Evolutionary conservation across 1,140 invertebrate species (phyloP).

Genomic region (Heliothis subflexa): DNA sequence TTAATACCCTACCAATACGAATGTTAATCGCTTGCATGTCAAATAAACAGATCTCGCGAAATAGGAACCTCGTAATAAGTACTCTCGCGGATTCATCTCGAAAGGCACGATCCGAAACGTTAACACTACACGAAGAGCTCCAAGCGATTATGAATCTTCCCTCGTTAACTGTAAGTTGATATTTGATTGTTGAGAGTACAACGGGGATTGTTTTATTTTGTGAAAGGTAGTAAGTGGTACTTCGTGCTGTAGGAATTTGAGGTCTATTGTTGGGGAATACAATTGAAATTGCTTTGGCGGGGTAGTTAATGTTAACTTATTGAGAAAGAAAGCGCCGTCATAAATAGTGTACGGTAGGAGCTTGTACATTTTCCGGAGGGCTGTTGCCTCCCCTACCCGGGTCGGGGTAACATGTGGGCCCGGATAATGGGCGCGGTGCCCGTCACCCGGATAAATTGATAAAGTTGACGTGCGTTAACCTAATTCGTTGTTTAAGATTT

Average conservation of each 20-base stretch:
- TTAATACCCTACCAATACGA: slow-evolving; percentile 47
- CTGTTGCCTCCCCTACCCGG: slow-evolving; percentile 16
- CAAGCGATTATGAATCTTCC: slow-evolving; percentile 58
- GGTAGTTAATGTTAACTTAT: slow-evolving; percentile 55
- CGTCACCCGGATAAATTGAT: slow-evolving; percentile 53
- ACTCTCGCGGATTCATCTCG: slow-evolving; percentile 57
- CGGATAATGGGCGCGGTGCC: slow-evolving; percentile 41
- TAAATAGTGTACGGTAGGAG: slow-evolving; percentile 50
- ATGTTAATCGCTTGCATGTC: slow-evolving; percentile 48
- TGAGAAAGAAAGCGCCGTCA: slow-evolving; percentile 53
- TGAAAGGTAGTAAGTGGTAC: slow-evolving; percentile 40
- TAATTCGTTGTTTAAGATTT: slow-evolving; percentile 46
- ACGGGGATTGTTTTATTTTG: slow-evolving; percentile 17
- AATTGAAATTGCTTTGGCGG: slow-evolving; percentile 43
- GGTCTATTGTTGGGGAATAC: slow-evolving; percentile 47
- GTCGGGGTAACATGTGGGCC: slow-evolving; percentile 46
- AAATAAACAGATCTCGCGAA: slow-evolving; percentile 40
- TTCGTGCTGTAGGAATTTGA: slow-evolving; percentile 46
- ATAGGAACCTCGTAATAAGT: slow-evolving; percentile 53
- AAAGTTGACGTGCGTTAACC: slow-evolving; percentile 49
- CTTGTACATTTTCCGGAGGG: slow-evolving; percentile 55
- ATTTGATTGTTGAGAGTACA: slow-evolving; percentile 51
- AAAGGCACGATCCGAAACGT: slow-evolving; percentile 38
- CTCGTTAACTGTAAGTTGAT: slow-evolving; percentile 51
- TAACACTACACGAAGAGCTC: slow-evolving; percentile 45